Evolutionary conservation across 2,888 invertebrate genomes (phyloP), one percentile per base, ranked within the genome.

Genomic region (Bombylius discolor): DNA sequence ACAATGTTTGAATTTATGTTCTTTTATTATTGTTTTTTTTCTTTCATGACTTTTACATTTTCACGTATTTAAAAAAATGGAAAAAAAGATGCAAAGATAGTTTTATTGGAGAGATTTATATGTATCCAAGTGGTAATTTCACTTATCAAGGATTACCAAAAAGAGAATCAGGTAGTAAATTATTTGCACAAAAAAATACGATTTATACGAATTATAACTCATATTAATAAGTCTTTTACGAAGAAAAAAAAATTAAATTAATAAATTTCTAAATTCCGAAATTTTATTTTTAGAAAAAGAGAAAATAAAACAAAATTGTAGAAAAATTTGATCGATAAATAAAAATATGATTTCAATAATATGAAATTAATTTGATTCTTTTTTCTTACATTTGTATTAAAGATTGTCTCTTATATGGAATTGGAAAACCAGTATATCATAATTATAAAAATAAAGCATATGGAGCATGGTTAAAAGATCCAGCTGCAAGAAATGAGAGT

Each of bases 381-480:
- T 34, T 31, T 53, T 53, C 23, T 73, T 23, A 23, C 23, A 23
- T 23, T 23, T 23, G 23, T 23, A 23, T 23, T 23, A 23, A 23
- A 90, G 95, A 89, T 71, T 94, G 94, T 67, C 82, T 87, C 59
- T 78, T 96, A 13, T 91, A 91, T 67, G 90, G 89, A 0, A 89
- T 97, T 51, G 96, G 96, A 0, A 96, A 94, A 67, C 94, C 96
- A 0, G 89, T 96, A 0, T 93, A 88, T 69, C 87, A 91, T 68
- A 83, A 89, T 42, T 84, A 79, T 61, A 86, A 87, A 59, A 85
- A 88, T 58, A 83, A 85, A 64, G 74, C 79, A 23, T 88, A 84
- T 66, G 94, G 94, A 3, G 83, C 87, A 39, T 93, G 95, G 93
- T 81, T 94, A 76, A 78, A 85, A 62, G 96, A 96, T 69, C 68